Conservation (phyloP, 2,797 vertebrate genomes). For the Sitta carolinensis region DNA sequence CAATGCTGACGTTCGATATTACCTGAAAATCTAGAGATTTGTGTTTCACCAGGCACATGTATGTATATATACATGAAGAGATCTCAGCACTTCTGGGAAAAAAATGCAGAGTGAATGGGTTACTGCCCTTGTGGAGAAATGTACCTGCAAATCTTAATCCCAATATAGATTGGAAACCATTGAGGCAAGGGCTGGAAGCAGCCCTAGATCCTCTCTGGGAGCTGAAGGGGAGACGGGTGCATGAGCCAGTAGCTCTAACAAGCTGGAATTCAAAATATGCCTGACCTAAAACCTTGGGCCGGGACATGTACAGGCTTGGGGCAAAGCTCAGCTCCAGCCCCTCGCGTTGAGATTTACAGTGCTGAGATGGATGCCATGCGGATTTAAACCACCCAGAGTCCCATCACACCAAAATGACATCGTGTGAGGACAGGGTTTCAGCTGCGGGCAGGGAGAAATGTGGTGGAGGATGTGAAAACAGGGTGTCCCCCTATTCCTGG, state of each 20-base stretch:
- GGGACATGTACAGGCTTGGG: neutral
- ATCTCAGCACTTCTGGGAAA: neutral
- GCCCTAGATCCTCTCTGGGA: neutral
- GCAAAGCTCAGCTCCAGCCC: neutral
- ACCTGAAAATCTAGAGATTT: neutral
- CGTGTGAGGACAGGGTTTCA: fast-evolving
- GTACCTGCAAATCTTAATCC: neutral
- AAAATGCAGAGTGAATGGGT: neutral
- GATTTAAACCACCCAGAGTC: neutral
- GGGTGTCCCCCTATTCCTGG: neutral
- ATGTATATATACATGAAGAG: neutral
- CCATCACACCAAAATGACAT: neutral
- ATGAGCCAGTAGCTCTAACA: neutral
- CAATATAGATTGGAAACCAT: neutral
- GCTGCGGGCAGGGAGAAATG: neutral
- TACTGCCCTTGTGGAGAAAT: neutral
- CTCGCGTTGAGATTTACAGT: neutral
- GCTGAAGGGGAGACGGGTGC: neutral
- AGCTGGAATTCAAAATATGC: slow-evolving; percentile 49
- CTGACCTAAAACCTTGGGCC: neutral
- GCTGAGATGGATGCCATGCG: fast-evolving
- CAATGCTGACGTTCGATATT: neutral
- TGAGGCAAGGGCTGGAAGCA: neutral
- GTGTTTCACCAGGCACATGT: fast-evolving
- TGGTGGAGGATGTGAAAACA: neutral